Evolutionary conservation across 2,113 vertebrate genomes (phyloP).

Genomic region (Bujurquina vittata): DNA sequence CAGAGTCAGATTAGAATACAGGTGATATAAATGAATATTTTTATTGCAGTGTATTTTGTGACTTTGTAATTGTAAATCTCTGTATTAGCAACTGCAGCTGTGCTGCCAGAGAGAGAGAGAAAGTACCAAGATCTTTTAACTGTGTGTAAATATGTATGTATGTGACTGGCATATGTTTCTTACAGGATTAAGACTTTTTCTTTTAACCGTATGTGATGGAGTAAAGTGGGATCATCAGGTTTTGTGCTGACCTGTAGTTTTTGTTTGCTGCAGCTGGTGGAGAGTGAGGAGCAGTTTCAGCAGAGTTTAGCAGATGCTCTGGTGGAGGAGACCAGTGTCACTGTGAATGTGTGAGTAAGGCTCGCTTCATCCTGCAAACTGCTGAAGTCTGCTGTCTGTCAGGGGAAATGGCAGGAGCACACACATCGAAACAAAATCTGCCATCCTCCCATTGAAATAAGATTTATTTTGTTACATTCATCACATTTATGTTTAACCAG

Average conservation of each 20-base stretch:
- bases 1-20: background rate
- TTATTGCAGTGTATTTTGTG: background rate
- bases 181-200: background rate
- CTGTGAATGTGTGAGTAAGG: conserved; percentile 79
- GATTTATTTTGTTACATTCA: background rate
- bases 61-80: background rate
- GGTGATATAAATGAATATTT: background rate
- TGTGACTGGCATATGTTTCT: background rate
- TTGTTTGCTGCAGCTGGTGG: conserved; percentile 73
- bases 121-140: background rate
- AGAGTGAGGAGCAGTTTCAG: conserved; percentile 79
- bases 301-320: conserved; percentile 74
- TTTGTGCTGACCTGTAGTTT: conserved; percentile 26
- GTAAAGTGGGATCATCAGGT: background rate
- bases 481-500: background rate
- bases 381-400: background rate
- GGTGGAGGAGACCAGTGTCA: conserved; percentile 65
- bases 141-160: background rate
- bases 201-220: background rate
- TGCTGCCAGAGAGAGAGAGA: background rate
- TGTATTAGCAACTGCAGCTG: background rate
- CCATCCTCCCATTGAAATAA: background rate
- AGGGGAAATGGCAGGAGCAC: background rate
- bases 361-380: background rate
- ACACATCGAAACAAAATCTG: background rate